Evolutionary conservation across 2,797 vertebrate genomes (phyloP).

Genomic region (Cuculus canorus): DNA sequence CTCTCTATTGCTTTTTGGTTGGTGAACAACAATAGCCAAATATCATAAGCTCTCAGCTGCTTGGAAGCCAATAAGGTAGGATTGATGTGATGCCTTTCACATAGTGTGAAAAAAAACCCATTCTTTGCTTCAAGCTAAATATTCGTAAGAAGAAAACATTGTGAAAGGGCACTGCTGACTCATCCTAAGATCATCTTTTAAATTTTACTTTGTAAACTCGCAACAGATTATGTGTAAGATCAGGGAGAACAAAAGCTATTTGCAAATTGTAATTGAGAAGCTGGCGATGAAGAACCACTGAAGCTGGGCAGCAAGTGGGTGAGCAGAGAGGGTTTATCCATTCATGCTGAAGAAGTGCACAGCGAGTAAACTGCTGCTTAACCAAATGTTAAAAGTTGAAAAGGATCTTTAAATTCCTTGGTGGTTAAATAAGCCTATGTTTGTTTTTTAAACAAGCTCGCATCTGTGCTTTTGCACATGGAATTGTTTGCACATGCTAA

Average conservation of each 20-base stretch:
- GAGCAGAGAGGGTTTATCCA: neutral
- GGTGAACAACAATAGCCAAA: neutral
- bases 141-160: neutral
- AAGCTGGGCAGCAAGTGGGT: neutral
- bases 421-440: neutral
- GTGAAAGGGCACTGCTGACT: neutral
- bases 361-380: neutral
- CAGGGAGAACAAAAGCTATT: neutral
- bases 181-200: neutral
- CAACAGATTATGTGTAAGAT: neutral
- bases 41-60: neutral
- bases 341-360: neutral
- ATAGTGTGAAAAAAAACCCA: neutral
- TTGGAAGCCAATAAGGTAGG: neutral
- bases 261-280: neutral
- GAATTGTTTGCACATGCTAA: neutral
- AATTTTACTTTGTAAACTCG: neutral
- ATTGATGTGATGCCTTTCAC: neutral
- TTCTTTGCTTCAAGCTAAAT: neutral
- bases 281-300: neutral
- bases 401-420: neutral
- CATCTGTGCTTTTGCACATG: neutral
- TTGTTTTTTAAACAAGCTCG: neutral
- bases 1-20: neutral
- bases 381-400: neutral